Conservation (phyloP, 2,113 vertebrate genomes). For the Muntiacus muntjak region DNA sequence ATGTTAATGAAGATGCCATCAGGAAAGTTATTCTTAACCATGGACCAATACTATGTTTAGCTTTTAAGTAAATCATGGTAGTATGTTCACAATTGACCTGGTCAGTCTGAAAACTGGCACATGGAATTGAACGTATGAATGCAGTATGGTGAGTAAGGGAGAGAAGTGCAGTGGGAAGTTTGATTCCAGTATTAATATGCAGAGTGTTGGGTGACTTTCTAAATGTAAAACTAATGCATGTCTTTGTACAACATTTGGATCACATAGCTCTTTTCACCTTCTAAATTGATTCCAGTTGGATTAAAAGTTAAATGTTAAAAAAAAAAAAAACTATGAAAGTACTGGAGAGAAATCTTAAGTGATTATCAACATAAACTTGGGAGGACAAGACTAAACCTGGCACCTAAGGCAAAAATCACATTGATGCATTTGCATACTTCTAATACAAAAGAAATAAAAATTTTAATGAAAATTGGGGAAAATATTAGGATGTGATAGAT, state of each 20-base stretch:
- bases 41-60: too few species aligned
- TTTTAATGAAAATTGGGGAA: not conserved
- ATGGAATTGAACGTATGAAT: not conserved
- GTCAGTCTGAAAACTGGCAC: not conserved
- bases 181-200: not conserved
- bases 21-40: not conserved
- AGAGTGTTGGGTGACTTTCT: not conserved
- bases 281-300: not conserved
- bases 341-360: not conserved
- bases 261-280: not conserved
- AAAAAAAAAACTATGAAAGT: not conserved
- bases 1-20: not conserved
- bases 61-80: not conserved
- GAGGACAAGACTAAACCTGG: not conserved
- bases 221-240: not conserved
- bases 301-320: not conserved
- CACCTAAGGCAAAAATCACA: not conserved
- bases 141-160: rapidly evolving
- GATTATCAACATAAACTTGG: not conserved
- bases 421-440: not conserved
- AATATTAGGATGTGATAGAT: not conserved
- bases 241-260: not conserved
- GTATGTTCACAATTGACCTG: not conserved
- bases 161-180: not conserved
- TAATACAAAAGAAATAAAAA: not conserved